Conservation (phyloP, 2,797 vertebrate genomes). For the Aselliscus stoliczkanus region DNA sequence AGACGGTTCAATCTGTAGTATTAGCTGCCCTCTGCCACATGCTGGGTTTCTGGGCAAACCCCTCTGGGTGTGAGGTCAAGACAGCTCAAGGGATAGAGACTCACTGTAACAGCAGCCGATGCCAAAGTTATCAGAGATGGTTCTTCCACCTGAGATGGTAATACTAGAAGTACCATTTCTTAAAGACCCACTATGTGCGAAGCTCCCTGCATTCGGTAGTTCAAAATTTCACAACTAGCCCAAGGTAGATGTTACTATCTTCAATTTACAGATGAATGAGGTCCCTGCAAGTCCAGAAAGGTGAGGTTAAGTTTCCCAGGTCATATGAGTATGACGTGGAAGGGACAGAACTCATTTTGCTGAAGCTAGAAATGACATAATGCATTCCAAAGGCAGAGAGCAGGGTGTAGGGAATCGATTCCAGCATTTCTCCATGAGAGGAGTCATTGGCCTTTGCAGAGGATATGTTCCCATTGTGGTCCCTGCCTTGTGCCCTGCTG, state of each 20-base stretch:
- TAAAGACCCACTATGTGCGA: neutral
- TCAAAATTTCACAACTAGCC: neutral
- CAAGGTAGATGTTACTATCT: neutral
- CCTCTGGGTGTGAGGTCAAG: neutral
- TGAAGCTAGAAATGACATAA: neutral
- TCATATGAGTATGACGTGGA: neutral
- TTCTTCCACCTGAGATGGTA: neutral
- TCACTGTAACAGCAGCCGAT: neutral
- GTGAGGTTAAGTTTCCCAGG: neutral
- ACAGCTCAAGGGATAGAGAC: neutral
- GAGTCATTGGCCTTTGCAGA: neutral
- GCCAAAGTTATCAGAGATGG: neutral
- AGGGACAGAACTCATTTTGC: neutral
- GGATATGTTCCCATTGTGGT: neutral
- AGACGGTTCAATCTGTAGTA: neutral
- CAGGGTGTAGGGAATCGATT: neutral
- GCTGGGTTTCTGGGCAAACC: neutral
- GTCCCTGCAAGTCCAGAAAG: neutral
- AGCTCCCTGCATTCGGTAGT: neutral
- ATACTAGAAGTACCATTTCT: neutral
- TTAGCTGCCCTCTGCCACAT: neutral
- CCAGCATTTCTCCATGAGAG: neutral
- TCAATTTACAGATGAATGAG: neutral
- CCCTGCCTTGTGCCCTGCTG: neutral
- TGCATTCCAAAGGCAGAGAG: neutral